phyloP scores from a whole-genome alignment of 2,888 invertebrate genomes.

The Celastrina argiolus region DNA sequence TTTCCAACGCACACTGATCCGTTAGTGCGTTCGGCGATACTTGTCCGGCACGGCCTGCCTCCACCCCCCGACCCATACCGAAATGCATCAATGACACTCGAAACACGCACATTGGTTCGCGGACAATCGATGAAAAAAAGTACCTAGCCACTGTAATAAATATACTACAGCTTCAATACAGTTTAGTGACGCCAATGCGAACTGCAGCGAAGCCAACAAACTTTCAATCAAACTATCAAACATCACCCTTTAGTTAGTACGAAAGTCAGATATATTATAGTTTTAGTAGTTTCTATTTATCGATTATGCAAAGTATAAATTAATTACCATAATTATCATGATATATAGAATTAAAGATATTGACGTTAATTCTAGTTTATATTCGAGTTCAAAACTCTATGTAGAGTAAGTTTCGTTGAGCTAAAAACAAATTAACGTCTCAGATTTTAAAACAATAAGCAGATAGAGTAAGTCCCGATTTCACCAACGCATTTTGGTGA shows the following conservation, averaged over 20 bases:
- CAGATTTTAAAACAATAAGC: no score
- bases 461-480: no score
- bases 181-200: conserved; percentile 1
- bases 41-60: conserved; percentile 55
- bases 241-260: not conserved
- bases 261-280: not conserved
- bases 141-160: conserved; percentile 31
- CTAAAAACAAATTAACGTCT: no score
- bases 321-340: no score
- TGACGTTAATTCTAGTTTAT: not conserved
- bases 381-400: not conserved
- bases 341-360: not conserved
- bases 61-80: conserved; percentile 64
- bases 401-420: not conserved
- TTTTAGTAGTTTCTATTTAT: not conserved
- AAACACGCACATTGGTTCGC: conserved; percentile 68
- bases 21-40: conserved; percentile 40
- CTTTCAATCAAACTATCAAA: not conserved
- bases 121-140: conserved; percentile 43
- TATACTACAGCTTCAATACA: conserved; percentile 28
- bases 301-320: not conserved
- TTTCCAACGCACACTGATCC: conserved; percentile 68
- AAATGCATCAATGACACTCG: conserved; percentile 77
- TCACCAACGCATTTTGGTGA: no score
- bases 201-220: not conserved